Base-by-base conservation (phyloP, 2,113 vertebrate genomes). In the Datnioides undecimradiatus region DNA sequence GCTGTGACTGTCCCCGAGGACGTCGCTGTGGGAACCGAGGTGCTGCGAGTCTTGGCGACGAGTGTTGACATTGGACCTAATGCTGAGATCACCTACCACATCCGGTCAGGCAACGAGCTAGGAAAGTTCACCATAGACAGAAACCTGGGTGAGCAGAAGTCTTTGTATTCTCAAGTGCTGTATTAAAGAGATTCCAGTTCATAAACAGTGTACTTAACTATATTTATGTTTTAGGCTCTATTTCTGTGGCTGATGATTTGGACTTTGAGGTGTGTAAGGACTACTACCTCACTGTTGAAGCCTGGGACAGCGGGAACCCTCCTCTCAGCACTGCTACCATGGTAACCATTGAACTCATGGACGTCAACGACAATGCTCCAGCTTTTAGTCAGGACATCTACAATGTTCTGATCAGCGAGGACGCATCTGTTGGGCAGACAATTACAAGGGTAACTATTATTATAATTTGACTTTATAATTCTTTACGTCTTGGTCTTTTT, bases 351-450 rank as follows among this genome's bases (percentile, higher is more conserved):
- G 96, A 97, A 0, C 94, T 99, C 69, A 96, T 97, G 1, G 98
- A 99, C 21, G 96, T 99, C 69, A 99, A 99, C 16, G 98, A 99
- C 94, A 99, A 99, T 0, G 94, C 97, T 8, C 98, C 98, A 0
- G 83, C 80, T 11, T 99, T 99, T 90, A 97, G 94, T 85, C 96
- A 97, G 75, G 91, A 94, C 0, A 92, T 96, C 78, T 99, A 99
- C 93, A 99, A 96, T 0, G 94, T 97, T 0, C 95, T 99, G 72
- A 94, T 99, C 91, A 97, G 97, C 1, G 98, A 99, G 90, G 98
- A 99, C 0, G 95, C 97, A 0, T 80, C 93, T 0, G 33, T 98
- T 0, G 98, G 97, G 0, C 96, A 97, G 70, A 96, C 96, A 0
- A 94, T 99, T 52, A 93, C 96, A 31, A 93, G 83, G 96, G 98